A percentile compares a stretch with the other conserved stretches of the same genome.
These are phyloP conservation scores for Suillia variegata DNA, from an alignment of 2,888 invertebrate species.

Conservation along the genomic window DNA sequence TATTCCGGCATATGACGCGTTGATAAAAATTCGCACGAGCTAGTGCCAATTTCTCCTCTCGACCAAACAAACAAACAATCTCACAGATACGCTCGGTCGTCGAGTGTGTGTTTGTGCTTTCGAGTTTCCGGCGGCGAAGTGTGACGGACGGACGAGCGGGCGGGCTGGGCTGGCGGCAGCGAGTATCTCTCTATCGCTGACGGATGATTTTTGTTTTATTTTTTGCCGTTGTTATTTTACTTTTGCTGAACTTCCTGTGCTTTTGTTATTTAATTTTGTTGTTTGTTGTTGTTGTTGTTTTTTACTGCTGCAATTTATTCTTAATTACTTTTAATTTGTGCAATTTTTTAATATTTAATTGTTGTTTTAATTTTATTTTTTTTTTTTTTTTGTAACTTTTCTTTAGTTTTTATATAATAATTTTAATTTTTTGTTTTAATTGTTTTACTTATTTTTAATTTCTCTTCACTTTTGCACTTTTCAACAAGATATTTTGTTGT, in stretches of 20 bases:
- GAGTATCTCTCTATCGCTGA: constrained; percentile 12
- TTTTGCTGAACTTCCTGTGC: constrained; percentile 35
- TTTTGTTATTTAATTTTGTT: constrained; percentile 15
- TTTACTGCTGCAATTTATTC: constrained; percentile 19
- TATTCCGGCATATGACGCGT: neutral
- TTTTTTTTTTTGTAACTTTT: neutral
- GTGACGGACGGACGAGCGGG: neutral
- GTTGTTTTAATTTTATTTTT: constrained; percentile 2
- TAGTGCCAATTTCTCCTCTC: neutral
- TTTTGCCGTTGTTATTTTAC: constrained; percentile 27
- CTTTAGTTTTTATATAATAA: neutral
- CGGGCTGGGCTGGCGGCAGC: neutral
- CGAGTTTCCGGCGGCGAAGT: neutral
- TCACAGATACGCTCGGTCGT: too few species aligned
- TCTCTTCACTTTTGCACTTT: constrained; percentile 3
- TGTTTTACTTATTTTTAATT: constrained; percentile 12
- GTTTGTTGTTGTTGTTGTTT: constrained; percentile 29
- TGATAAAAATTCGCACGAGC: neutral
- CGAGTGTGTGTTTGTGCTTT: neutral
- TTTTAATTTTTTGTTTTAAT: constrained; percentile 15
- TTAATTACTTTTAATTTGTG: constrained; percentile 23
- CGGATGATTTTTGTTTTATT: constrained; percentile 27
- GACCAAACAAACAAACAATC: neutral
- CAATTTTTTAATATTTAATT: constrained; percentile 7
- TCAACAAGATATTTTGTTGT: neutral